Percentiles rank a stretch among this genome's conserved stretches.
These are phyloP conservation scores for Actinemys pallida DNA, from an alignment of 2,113 vertebrate genomes.

Conservation along the genomic window DNA sequence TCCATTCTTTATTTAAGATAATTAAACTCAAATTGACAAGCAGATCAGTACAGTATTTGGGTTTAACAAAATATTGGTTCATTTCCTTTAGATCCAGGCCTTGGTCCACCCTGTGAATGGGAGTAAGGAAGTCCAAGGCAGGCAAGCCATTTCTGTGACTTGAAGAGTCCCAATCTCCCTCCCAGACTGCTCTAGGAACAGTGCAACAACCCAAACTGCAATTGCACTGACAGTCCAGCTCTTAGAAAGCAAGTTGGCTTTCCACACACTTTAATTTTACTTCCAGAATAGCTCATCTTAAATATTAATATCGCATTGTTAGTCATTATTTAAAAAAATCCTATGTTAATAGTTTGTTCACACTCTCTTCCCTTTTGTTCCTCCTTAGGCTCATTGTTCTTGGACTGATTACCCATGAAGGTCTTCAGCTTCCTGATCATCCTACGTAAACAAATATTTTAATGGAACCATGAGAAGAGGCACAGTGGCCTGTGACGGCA, in stretches of 20 bases:
- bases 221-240: neutral
- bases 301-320: neutral
- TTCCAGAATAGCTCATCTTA: neutral
- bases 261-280: too few relatives aligned
- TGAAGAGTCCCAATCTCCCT: neutral
- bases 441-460: neutral
- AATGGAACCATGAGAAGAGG: neutral
- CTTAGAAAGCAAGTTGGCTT: neutral
- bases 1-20: neutral
- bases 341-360: neutral
- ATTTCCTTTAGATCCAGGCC: neutral
- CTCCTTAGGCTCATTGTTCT: too few relatives aligned
- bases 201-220: neutral
- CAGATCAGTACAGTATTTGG: neutral
- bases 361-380: neutral
- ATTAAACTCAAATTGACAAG: neutral
- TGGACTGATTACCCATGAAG: neutral
- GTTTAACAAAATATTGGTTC: neutral
- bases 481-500: neutral
- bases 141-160: neutral
- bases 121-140: neutral
- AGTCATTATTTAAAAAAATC: too few relatives aligned
- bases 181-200: neutral
- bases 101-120: neutral
- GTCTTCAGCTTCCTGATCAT: too few relatives aligned